Base-by-base conservation (phyloP, 1,140 invertebrate species). In the Neodiprion pinetum region DNA sequence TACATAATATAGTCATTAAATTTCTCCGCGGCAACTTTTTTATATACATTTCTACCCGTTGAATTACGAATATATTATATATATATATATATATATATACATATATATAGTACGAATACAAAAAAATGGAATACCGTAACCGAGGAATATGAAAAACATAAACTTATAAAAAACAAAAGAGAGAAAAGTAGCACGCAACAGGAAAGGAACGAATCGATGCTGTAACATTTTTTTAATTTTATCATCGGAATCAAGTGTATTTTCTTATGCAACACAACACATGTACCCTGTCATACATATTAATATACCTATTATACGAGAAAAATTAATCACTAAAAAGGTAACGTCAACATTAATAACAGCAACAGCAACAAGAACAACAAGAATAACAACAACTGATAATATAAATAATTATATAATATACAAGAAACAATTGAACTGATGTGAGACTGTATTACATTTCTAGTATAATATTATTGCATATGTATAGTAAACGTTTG, bases 401-500 rank as follows among this genome's bases (percentile, higher is more conserved):
- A 71, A 23, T 14, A 71, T 21, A 48, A 14, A 11, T 71, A 50
- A 40, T 40, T 40, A 71, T 14, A 70, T 14, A 70, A 70, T 17
- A 70, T 50, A 71, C 53, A 47, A 49, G 17, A 71, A 17, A 71
- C 70, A 71, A 71, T 72, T 73, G 72, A 76, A 77, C 74, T 28
- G 72, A 78, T 67, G 69, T 77, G 66, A 78, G 72, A 80, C 71
- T 75, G 80, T 79, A 72, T 71, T 67, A 77, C 72, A 72, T 78
- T 78, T 80, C 76, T 76, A 78, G 28, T 78, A 71, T 74, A 73
- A 78, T 67, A 72, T 74, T 75, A 53, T 10, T 75, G 71, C 76
- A 78, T 72, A 77, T 77, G 68, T 78, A 74, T 74, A 21, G 71
- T 78, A 72, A 80, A 47, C 74, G 71, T 81, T 81, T 79, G 75